Evolutionary conservation across 2,113 vertebrate genomes (phyloP).

Genomic region (Diglossa brunneiventris): DNA sequence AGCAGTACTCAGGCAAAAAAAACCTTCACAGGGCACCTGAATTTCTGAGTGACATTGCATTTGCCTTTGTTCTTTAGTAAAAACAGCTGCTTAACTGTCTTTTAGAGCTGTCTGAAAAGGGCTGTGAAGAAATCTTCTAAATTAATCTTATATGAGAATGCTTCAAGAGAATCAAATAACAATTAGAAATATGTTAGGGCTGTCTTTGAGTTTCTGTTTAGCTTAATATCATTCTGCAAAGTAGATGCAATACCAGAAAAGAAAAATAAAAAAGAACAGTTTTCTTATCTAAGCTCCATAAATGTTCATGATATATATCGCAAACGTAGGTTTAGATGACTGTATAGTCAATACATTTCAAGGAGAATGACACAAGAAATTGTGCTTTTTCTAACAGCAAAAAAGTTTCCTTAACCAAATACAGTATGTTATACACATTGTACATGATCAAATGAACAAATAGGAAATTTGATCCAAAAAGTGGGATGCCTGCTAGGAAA

Average conservation of each 20-base stretch:
- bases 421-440: background rate
- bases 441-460: background rate
- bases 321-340: background rate
- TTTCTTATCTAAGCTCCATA: background rate
- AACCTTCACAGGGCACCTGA: background rate
- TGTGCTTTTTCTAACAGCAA: background rate
- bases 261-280: background rate
- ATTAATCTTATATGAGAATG: background rate
- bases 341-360: background rate
- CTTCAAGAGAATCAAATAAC: background rate
- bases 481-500: background rate
- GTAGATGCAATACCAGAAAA: background rate
- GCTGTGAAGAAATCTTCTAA: background rate
- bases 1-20: background rate
- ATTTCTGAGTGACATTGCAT: background rate
- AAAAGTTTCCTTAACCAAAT: background rate
- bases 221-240: background rate
- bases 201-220: constrained; percentile 1
- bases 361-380: background rate
- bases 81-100: background rate
- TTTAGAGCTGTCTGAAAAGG: background rate
- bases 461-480: background rate
- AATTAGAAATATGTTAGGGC: background rate
- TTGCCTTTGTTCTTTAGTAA: background rate
- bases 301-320: background rate